Evolutionary conservation across 2,113 vertebrate species (phyloP), one percentile per base, ranked within the genome.

Genomic region (Gracilinanus agilis): DNA sequence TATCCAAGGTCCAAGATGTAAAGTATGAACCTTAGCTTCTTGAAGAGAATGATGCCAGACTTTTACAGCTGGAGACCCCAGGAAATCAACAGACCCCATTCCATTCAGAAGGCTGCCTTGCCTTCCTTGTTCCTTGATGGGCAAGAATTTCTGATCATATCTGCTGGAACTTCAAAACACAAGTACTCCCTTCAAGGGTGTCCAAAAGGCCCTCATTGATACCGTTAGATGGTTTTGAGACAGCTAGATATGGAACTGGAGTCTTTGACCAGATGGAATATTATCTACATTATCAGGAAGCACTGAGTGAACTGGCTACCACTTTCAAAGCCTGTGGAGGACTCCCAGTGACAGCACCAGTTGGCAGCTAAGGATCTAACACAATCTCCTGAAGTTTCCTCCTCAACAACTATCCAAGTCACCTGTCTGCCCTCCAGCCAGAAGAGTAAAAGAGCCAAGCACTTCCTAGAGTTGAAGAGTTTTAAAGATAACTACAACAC

Each of bases 351-450:
- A 93, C 99, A 99, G 95, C 99, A 99, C 97, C 99, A 99, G 94
- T 99, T 99, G 0, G 99, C 99, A 23, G 99, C 99, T 34, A 99
- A 99, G 98, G 99, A 99, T 97, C 98, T 99, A 95, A 99, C 99
- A 53, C 97, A 98, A 61, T n/a, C n/a, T n/a, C n/a, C n/a, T n/a
- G n/a, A n/a, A n/a, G n/a, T n/a, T n/a, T n/a, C n/a, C n/a, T n/a
- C n/a, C n/a, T n/a, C n/a, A n/a, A n/a, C n/a, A n/a, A n/a, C n/a
- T n/a, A n/a, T n/a, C n/a, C n/a, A n/a, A n/a, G n/a, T n/a, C n/a
- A n/a, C n/a, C n/a, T n/a, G n/a, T n/a, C n/a, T n/a, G n/a, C n/a
- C n/a, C n/a, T n/a, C n/a, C n/a, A n/a, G n/a, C n/a, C n/a, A n/a
- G n/a, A n/a, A n/a, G n/a, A n/a, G n/a, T n/a, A n/a, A n/a, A n/a